A percentile compares a stretch with the other conserved stretches of the same genome.
These are phyloP conservation scores for Phoxinus dragarum DNA, from an alignment of 2,797 vertebrate genomes.

Conservation along the genomic window DNA sequence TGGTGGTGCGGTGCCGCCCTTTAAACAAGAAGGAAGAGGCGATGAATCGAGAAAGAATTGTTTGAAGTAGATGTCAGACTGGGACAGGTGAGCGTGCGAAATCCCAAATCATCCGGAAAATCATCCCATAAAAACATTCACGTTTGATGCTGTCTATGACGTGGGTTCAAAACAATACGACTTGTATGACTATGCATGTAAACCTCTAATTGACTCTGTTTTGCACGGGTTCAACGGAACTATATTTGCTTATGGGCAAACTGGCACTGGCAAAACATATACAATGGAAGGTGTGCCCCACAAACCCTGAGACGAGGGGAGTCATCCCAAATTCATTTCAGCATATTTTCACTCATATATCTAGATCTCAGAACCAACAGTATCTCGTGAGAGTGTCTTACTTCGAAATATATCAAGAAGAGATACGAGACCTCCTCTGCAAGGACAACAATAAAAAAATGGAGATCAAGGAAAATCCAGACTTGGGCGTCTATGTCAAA, in stretches of 20 bases:
- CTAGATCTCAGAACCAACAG: constrained; percentile 93
- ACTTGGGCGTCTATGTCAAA: constrained; percentile 91
- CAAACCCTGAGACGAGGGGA: constrained; percentile 86
- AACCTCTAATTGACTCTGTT: constrained; percentile 92
- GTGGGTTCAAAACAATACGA: constrained; percentile 87
- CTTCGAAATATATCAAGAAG: constrained; percentile 97
- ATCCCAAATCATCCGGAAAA: constrained; percentile 87
- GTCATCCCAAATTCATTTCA: constrained; percentile 93
- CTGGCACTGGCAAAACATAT: constrained; percentile 95
- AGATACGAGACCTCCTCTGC: constrained; percentile 92
- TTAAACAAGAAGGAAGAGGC: constrained; percentile 85
- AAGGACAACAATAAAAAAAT: constrained; percentile 92
- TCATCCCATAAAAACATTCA: constrained; percentile 88
- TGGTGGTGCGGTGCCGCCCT: constrained; percentile 95
- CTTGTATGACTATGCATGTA: constrained; percentile 91
- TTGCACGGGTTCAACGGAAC: constrained; percentile 95
- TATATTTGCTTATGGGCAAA: constrained; percentile 94
- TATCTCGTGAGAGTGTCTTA: constrained; percentile 96
- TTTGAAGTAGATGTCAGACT: constrained; percentile 89
- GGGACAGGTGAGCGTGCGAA: constrained; percentile 90
- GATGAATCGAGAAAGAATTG: constrained; percentile 79
- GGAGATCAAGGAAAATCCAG: constrained; percentile 92
- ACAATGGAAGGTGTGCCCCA: constrained; percentile 94
- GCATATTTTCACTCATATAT: constrained; percentile 96
- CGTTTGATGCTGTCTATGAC: constrained; percentile 93